These are phyloP conservation scores for Microdon myrmicae DNA, from an alignment of 2,888 invertebrate genomes.

Conservation along the genomic window DNA sequence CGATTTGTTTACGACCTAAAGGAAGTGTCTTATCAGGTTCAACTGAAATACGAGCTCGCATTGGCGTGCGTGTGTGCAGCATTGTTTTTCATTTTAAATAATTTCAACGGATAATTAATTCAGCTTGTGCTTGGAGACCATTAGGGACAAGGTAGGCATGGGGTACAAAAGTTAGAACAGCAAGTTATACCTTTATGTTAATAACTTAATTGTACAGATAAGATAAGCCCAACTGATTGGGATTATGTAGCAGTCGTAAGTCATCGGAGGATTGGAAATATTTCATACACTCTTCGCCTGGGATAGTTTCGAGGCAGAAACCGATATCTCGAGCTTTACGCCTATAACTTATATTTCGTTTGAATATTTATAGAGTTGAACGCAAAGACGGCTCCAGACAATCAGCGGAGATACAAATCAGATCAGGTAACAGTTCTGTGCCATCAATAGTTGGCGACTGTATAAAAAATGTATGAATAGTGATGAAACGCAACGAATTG, in stretches of 20 bases:
- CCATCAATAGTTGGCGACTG: too few relatives aligned
- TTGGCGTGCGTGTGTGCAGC: constrained; percentile 18
- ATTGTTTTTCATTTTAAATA: constrained; percentile 18
- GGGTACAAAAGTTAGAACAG: constrained; percentile 24
- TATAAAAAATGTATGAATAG: too few relatives aligned
- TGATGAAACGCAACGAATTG: too few relatives aligned
- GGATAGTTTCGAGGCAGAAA: neutral
- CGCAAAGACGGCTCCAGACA: too few relatives aligned
- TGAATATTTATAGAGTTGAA: too few relatives aligned
- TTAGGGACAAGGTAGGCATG: too few relatives aligned
- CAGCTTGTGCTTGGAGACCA: too few relatives aligned
- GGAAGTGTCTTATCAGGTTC: constrained; percentile 35
- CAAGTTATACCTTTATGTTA: constrained; percentile 26
- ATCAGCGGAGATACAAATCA: too few relatives aligned
- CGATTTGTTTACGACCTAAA: constrained; percentile 26
- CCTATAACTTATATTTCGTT: too few relatives aligned
- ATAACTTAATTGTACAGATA: constrained; percentile 8
- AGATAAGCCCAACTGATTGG: constrained; percentile 13
- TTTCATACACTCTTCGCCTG: neutral
- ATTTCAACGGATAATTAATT: constrained; percentile 19
- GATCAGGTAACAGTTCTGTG: too few relatives aligned
- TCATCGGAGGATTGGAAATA: neutral
- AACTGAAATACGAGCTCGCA: constrained; percentile 20
- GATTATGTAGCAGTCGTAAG: constrained; percentile 1
- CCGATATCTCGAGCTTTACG: too few relatives aligned